Base-by-base conservation (phyloP, 2,797 vertebrate genomes). In the Amphiprion clarkii region DNA sequence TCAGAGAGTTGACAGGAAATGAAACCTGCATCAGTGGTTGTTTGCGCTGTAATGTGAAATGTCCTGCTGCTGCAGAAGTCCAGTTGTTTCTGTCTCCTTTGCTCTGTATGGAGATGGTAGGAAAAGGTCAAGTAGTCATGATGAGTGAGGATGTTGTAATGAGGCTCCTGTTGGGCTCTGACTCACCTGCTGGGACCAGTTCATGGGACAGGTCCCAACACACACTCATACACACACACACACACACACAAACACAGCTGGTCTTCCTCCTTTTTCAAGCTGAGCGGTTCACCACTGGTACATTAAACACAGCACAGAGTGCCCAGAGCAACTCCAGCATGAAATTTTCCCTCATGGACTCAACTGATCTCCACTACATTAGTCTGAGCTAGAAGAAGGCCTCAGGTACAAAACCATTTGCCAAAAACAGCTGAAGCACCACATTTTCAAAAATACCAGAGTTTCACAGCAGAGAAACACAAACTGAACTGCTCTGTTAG, bases 251-350 rank as follows among this genome's bases (percentile, higher is more conserved):
- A 31, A 17, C 40, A n/a, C 63, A 76, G 57, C 73, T 25, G 39
- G 31, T 39, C 65, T 44, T 54, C 42, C 44, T 74, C 23, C n/a
- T 59, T 58, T 31, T 31, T 82, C 48, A 60, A 58, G 60, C 78
- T 77, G 75, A 79, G 78, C 73, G 61, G 55, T 71, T 80, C 61
- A 54, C 14, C 12, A 3, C 49, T 48, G 67, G 53, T 77, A 54
- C 77, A 67, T 67, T 79, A 79, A 69, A 56, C 74, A 69, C 51
- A 44, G 68, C 4, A 36, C 53, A 66, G 39, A 29, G 53, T 44
- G 65, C 14, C 12, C 48, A 53, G 36, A 33, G 46, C 57, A 66
- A 67, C 31, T 76, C 48, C 57, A 49, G 58, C 71, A 44, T 75
- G 67, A 80, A 76, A 74, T 73, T 0, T 53, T 10, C 61, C 27